Conservation (phyloP, 2,797 vertebrate species). For the Alca torda region DNA sequence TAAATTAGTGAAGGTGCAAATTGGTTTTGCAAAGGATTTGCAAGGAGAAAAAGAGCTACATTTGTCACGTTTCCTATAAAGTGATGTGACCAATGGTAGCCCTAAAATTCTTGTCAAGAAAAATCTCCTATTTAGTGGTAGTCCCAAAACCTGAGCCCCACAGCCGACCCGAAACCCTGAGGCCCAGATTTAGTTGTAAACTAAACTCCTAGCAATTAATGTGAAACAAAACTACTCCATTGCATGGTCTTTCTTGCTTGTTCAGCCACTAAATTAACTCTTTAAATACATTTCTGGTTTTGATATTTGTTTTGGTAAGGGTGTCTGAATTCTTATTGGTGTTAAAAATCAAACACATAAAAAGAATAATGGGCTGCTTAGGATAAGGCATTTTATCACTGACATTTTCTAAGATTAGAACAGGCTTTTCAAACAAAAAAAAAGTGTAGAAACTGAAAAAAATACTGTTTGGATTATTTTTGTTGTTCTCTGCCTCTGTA, state of each 20-base stretch:
- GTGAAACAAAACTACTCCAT: not conserved
- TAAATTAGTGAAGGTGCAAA: not conserved
- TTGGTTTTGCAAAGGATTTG: not conserved
- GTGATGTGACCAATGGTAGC: not conserved
- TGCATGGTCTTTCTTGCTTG: conserved; percentile 10
- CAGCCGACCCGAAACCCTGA: not conserved
- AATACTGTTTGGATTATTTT: not conserved
- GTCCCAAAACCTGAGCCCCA: not conserved
- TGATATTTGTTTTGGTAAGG: conserved; percentile 14
- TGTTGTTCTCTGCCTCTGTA: not conserved
- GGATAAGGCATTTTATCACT: not conserved
- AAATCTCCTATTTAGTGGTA: conserved; percentile 36
- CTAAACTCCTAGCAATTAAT: not conserved
- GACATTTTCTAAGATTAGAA: not conserved
- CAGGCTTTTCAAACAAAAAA: not conserved
- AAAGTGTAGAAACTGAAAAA: not conserved
- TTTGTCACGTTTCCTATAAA: not conserved
- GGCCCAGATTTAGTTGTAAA: not conserved
- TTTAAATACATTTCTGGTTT: conserved; percentile 53
- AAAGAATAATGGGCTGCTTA: not conserved
- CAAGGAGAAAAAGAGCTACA: not conserved
- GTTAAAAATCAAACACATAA: not conserved
- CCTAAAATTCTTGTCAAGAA: conserved; percentile 39
- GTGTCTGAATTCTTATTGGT: not conserved
- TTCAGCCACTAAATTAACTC: conserved; percentile 35